Conservation (phyloP, 2,113 vertebrate genomes). For the Callipepla californica region DNA sequence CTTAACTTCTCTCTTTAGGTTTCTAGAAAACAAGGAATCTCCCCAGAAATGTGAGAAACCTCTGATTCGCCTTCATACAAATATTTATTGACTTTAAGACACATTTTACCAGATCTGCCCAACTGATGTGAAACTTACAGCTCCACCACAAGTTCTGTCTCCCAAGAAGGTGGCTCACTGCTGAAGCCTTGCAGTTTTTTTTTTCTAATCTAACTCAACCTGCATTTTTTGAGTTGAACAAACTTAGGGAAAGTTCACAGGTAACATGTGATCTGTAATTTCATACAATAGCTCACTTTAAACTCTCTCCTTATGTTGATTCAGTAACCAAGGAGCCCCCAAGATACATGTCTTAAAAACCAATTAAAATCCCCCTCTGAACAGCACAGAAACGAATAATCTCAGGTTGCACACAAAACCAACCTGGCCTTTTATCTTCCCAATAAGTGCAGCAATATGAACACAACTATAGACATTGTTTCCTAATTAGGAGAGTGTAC, state of each 20-base stretch:
- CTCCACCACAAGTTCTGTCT: neutral
- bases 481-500: slow-evolving; percentile 54
- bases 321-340: slow-evolving; percentile 59
- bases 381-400: slow-evolving; percentile 38
- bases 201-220: neutral
- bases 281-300: slow-evolving; percentile 53
- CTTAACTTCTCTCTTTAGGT: neutral
- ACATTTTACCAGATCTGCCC: neutral
- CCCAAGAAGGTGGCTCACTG: neutral
- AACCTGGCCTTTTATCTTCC: slow-evolving; percentile 29
- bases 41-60: neutral
- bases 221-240: slow-evolving; percentile 15
- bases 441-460: slow-evolving; percentile 57
- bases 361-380: slow-evolving; percentile 27
- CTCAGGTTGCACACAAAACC: slow-evolving; percentile 55
- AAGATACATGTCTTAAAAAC: slow-evolving; percentile 56
- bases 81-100: neutral
- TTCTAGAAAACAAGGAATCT: neutral
- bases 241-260: slow-evolving; percentile 40
- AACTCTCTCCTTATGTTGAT: slow-evolving; percentile 54
- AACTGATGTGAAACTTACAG: neutral
- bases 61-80: neutral
- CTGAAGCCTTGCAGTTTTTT: neutral
- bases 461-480: slow-evolving; percentile 56
- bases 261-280: slow-evolving; percentile 44